Conservation (phyloP, 2,888 invertebrate genomes). For the Andrena dorsata region DNA sequence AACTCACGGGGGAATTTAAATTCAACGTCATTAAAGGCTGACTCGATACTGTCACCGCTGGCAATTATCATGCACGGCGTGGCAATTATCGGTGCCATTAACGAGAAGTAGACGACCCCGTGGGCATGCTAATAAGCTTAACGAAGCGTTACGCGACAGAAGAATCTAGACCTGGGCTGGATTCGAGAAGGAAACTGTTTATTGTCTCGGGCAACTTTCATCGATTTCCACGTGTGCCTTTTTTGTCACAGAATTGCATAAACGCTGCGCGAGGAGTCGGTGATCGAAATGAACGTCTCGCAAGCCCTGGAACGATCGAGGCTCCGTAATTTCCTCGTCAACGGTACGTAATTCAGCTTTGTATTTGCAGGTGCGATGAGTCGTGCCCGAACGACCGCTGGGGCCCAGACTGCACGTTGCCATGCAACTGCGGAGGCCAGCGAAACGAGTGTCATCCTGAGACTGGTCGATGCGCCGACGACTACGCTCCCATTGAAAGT, state of each 20-base stretch:
- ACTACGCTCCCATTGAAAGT: conserved; percentile 13
- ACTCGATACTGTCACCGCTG: too few relatives aligned
- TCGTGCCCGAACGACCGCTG: conserved; percentile 89
- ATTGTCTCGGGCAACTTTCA: neutral
- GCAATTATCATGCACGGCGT: too few relatives aligned
- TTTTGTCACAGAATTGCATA: conserved; percentile 23
- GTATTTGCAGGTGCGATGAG: conserved; percentile 74
- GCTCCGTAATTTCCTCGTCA: neutral
- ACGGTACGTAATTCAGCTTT: conserved; percentile 7
- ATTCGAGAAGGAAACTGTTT: neutral
- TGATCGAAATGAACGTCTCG: conserved; percentile 32
- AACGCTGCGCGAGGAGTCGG: conserved; percentile 1
- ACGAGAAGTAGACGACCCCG: neutral
- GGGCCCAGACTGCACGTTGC: conserved; percentile 89
- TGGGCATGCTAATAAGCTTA: neutral
- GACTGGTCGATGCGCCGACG: conserved; percentile 87
- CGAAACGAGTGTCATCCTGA: conserved; percentile 81
- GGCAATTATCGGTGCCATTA: conserved; percentile 3
- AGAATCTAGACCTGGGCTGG: neutral
- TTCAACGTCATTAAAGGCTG: too few relatives aligned
- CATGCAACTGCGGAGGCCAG: conserved; percentile 88
- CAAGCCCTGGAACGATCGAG: neutral
- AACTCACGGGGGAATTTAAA: too few relatives aligned
- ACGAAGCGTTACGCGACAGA: neutral
- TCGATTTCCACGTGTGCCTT: conserved; percentile 1